phyloP scores from a whole-genome alignment of 92 coral and sea anemone genomes.

The Ricordea florida region DNA sequence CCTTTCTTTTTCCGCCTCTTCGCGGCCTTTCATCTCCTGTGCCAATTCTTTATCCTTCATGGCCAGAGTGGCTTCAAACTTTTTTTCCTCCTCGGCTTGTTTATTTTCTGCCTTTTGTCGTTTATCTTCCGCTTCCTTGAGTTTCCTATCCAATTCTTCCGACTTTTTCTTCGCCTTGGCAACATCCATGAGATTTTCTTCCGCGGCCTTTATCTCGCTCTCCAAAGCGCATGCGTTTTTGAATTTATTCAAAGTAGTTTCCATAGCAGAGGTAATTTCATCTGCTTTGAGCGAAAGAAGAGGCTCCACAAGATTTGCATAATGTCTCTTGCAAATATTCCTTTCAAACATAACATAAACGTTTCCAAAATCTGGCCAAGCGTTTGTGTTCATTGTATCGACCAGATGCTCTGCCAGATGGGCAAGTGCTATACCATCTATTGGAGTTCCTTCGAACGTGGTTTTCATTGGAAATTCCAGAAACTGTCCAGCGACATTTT shows the following conservation, averaged over 20 bases:
- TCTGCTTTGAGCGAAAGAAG: neutral
- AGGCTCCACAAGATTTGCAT: neutral
- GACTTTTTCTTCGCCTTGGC: neutral
- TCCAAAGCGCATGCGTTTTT: slow-evolving; percentile 16
- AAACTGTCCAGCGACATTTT: neutral
- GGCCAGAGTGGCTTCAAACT: neutral
- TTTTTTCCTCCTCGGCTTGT: neutral
- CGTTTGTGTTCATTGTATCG: neutral
- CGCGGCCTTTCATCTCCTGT: neutral
- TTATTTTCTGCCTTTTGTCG: neutral
- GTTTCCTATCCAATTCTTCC: neutral
- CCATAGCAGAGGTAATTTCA: neutral
- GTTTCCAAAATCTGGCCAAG: slow-evolving; percentile 3
- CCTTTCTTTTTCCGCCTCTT: neutral
- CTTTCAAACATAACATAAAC: neutral
- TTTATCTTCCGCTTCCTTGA: neutral
- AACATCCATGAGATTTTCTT: neutral
- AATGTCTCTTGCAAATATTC: neutral
- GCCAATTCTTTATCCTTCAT: neutral
- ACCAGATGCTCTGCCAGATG: neutral
- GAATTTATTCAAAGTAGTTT: neutral
- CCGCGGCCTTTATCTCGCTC: slow-evolving; percentile 1
- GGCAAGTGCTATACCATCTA: neutral
- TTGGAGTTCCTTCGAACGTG: neutral
- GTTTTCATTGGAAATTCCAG: slow-evolving; percentile 6